phyloP scores from a whole-genome alignment of 2,888 invertebrate species.

The Oxyscelio sp. region DNA sequence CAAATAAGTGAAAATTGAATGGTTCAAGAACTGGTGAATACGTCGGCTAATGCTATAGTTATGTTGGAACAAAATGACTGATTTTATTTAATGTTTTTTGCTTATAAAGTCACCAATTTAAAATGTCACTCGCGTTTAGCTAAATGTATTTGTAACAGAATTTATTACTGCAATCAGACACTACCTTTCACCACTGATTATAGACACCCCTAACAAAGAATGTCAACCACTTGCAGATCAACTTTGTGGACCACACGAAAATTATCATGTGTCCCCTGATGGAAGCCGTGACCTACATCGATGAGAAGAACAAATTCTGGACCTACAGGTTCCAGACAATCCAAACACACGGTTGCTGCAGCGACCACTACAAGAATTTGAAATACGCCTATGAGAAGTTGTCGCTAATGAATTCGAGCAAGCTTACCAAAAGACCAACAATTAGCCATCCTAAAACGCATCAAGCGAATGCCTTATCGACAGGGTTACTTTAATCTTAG shows the following conservation, averaged over 20 bases:
- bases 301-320: conserved; percentile 96
- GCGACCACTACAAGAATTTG: conserved; percentile 94
- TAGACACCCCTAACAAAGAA: no score
- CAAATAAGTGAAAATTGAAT: no score
- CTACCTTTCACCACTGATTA: no score
- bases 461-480: conserved; percentile 2
- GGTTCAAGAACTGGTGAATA: no score
- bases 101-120: no score
- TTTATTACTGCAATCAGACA: no score
- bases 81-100: no score
- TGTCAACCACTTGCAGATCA: conserved; percentile 95
- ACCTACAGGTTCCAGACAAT: conserved; percentile 97
- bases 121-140: no score
- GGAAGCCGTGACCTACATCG: conserved; percentile 99
- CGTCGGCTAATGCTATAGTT: no score
- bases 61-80: no score
- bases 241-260: conserved; percentile 99
- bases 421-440: neutral
- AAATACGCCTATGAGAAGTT: conserved; percentile 95
- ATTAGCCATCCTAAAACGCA: neutral
- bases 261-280: conserved; percentile 99
- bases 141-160: no score
- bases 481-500: conserved; percentile 3
- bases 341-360: conserved; percentile 94
- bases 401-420: conserved; percentile 82